Evolutionary conservation across 2,113 vertebrate genomes (phyloP), one percentile per base, ranked within the genome.

Genomic region (Oplegnathus fasciatus): DNA sequence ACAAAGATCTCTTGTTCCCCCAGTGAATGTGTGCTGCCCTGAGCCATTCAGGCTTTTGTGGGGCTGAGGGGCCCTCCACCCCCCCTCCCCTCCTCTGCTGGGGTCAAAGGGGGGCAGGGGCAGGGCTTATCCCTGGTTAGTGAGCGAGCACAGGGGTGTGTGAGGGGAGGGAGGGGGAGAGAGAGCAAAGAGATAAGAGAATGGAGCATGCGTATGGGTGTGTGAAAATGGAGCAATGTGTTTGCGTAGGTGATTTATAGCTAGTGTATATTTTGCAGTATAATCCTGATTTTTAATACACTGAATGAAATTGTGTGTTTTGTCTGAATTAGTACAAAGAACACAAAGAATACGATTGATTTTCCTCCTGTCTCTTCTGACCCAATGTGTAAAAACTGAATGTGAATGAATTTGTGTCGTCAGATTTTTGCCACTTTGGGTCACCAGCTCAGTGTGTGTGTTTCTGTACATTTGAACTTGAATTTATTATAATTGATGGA

Each of bases 1-100:
- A 96, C 95, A 96, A 95, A 95, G 94, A 93, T 90, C 90, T 95
- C 95, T 96, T 96, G 95, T 96, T 95, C 90, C 89, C 83, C 84
- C n/a, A 82, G 91, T 95, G 94, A 96, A 95, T 96, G 92, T 92
- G 87, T 84, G 82, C 93, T 94, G 94, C 95, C 93, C 90, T 88
- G 90, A 94, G 95, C 94, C 94, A 94, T 95, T 95, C 93, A 94
- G 88, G 92, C 93, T 90, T 94, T 95, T 95, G 93, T 94, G 88
- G 92, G 91, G 86, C 89, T 83, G 80, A 91, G 94, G 94, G 93
- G 93, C 92, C 94, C 89, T 83, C 77, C 82, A 42, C 0, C 74
- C 64, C 24, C 61, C 75, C 74, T 75, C 32, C 40, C 71, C 84
- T 83, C 91, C 89, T 85, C 90, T 94, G 87, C 85, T 87, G 85